Evolutionary conservation across 2,888 invertebrate genomes (phyloP), one percentile per base, ranked within the genome.

Genomic region (Azorinus chamasolen): DNA sequence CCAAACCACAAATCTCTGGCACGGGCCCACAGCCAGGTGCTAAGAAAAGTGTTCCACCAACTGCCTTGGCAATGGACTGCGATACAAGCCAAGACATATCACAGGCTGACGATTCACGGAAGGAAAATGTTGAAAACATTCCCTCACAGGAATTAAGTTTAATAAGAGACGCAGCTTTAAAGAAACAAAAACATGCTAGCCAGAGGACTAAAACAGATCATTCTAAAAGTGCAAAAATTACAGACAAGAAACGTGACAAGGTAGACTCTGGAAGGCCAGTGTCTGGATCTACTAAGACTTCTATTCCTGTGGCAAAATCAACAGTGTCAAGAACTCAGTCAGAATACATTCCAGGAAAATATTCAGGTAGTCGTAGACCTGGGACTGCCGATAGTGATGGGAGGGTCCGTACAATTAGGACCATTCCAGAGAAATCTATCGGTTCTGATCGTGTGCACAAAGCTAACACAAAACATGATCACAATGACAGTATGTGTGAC

Each of bases 21-120:
- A 86, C 84, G 55, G 88, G 86, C 45, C 88, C 90, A 0, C 70
- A 79, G 14, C 69, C 84, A 1, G 85, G 86, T 22, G 81, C 79
- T 5, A 86, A 86, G 57, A 86, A 87, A 62, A 85, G 80, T 43
- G 84, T 84, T 6, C 85, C 86, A 16, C 83, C 87, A 6, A 87
- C 87, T 14, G 88, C 86, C 25, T 82, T 76, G 61, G 86, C 89
- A 39, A 83, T 86, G 64, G 88, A 88, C 64, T 89, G 87, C 81
- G 89, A 89, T 63, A 87, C 87, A 24, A 87, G 87, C 64, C 86
- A 86, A 37, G 86, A 86, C 58, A 62, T 72, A 3, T 84, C 84
- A 20, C 84, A 86, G 41, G 83, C 83, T 53, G 87, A 87, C 18
- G 83, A 85, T 18, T 69, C 58, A 14, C 55, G 69, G 50, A 76